Conservation (phyloP, 2,797 vertebrate genomes). For the Etheostoma nigrum region DNA sequence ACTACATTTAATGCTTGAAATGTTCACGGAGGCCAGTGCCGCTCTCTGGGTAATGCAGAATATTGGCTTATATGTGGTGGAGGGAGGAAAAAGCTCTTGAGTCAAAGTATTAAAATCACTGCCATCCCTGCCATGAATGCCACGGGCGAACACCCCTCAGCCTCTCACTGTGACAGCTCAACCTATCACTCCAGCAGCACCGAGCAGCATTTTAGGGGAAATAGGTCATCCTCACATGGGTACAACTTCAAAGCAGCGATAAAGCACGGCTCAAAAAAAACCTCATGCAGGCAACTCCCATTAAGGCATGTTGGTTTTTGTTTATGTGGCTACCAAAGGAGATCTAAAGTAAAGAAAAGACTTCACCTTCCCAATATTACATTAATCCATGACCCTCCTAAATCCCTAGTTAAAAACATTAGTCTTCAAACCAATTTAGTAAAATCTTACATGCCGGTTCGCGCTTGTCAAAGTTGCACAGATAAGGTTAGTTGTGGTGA, state of each 20-base stretch:
- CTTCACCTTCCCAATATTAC: too few species aligned
- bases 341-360: too few species aligned
- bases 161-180: constrained; percentile 57
- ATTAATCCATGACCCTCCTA: rapidly evolving
- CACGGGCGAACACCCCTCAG: constrained; percentile 48
- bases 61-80: constrained; percentile 56
- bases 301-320: neutral
- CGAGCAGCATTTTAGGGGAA: constrained; percentile 64
- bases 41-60: constrained; percentile 58
- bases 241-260: constrained; percentile 67
- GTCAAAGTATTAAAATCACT: constrained; percentile 59
- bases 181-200: constrained; percentile 47
- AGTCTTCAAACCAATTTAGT: too few species aligned
- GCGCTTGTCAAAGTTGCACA: too few species aligned
- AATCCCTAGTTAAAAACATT: too few species aligned
- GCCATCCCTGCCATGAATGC: constrained; percentile 50
- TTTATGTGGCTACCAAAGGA: too few species aligned
- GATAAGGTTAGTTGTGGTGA: too few species aligned
- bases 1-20: constrained; percentile 61
- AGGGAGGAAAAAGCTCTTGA: constrained; percentile 29
- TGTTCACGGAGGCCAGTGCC: constrained; percentile 41
- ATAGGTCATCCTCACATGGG: constrained; percentile 72
- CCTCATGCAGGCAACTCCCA: constrained; percentile 14
- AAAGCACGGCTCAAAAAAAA: constrained; percentile 45
- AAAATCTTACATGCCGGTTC: too few species aligned